Base-by-base conservation (phyloP, 53 echinoderm and acorn worm species). In the Crossaster papposus region DNA sequence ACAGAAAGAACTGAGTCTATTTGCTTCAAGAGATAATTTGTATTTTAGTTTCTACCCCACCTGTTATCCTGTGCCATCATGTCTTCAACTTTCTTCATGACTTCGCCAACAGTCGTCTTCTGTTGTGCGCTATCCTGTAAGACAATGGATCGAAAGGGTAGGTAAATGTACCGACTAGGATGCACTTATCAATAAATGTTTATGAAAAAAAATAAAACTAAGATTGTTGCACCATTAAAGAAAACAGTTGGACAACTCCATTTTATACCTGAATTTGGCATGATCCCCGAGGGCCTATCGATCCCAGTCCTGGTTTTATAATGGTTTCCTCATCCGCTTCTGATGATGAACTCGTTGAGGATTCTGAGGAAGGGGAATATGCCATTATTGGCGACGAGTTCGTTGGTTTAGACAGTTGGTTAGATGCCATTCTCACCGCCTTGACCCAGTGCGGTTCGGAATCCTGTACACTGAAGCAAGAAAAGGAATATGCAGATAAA, bases 11-110 rank as follows among this genome's bases (percentile, higher is more conserved):
- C 58, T 20, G 12, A 18, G n/a, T 14, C 3, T 58, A 58, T 14
- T 58, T 58, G 12, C 58, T 58, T 58, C 17, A 0, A 15, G 17
- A 58, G 44, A 44, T 44, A 44, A 58, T 58, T 58, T n/a, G n/a
- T n/a, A n/a, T 11, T 58, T 17, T 58, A 20, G 5, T 44, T 0
- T 52, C 7, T 51, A 44, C 34, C 36, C 22, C 18, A 64, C 20
- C 63, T n/a, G 33, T 64, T 62, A 15, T 15, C 58, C 58, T 58
- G 58, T 64, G 82, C 68, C 65, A 28, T 50, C 82, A 82, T 82
- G 68, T 36, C 37, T 20, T 65, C 24, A 64, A 82, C 24, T 65
- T 36, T 82, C 28, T 37, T 23, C 82, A 82, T 82, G 64, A 82
- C 68, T 22, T 35, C 82, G 23, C 34, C 17, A n/a, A 82, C 35